phyloP scores from a whole-genome alignment of 2,888 invertebrate species.

The Trichopria drosophilae region DNA sequence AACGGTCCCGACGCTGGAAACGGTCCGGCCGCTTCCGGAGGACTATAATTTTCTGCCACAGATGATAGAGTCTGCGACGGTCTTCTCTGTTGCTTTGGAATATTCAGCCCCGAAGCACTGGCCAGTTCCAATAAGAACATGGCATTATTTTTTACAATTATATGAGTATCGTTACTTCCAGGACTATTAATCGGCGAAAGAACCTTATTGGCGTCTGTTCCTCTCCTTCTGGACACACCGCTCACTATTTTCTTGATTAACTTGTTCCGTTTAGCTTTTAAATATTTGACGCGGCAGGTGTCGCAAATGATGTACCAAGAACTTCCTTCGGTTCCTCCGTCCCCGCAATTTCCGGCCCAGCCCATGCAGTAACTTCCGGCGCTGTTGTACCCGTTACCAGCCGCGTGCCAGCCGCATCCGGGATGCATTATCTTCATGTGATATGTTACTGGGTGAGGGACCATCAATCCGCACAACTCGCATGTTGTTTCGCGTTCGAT shows the following conservation, averaged over 20 bases:
- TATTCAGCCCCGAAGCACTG: conserved; percentile 67
- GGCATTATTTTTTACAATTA: conserved; percentile 90
- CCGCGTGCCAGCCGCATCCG: conserved; percentile 85
- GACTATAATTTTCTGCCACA: conserved; percentile 63
- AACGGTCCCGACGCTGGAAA: conserved; percentile 65
- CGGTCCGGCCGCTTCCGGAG: conserved; percentile 62
- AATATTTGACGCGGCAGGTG: conserved; percentile 79
- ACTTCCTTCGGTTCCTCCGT: conserved; percentile 77
- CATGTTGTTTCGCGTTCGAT: conserved; percentile 64
- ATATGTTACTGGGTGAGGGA: conserved; percentile 80
- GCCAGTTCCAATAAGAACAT: conserved; percentile 89
- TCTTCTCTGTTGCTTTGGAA: conserved; percentile 55
- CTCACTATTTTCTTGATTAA: conserved; percentile 49
- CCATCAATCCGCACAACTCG: conserved; percentile 82
- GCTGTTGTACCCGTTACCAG: conserved; percentile 90
- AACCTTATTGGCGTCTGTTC: conserved; percentile 40
- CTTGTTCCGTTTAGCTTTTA: conserved; percentile 30
- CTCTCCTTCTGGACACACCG: conserved; percentile 45
- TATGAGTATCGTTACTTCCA: conserved; percentile 62
- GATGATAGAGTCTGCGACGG: conserved; percentile 60
- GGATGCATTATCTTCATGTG: conserved; percentile 90
- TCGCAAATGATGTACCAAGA: conserved; percentile 95
- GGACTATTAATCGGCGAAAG: conserved; percentile 53
- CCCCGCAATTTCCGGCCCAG: conserved; percentile 87
- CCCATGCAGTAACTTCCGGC: conserved; percentile 84